A percentile compares a stretch with the other conserved stretches of the same genome.
phyloP scores from a whole-genome alignment of 2,888 invertebrate species.

The Bombyx huttoni region DNA sequence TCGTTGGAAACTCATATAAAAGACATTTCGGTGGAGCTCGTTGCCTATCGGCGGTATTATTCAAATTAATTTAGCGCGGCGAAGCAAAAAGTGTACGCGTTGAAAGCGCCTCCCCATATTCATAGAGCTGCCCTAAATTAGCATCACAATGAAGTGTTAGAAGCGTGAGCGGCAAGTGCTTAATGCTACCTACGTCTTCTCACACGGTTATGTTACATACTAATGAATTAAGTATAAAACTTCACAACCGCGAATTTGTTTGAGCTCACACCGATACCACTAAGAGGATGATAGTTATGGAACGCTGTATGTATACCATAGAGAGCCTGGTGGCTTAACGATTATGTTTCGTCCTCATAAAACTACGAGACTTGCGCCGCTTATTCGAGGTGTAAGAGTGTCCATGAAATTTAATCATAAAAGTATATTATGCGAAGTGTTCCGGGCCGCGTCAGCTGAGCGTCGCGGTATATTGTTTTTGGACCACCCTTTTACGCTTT shows the following conservation, averaged over 20 bases:
- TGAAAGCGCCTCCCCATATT: slow-evolving; percentile 55
- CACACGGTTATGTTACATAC: slow-evolving; percentile 56
- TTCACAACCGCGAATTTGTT: slow-evolving; percentile 48
- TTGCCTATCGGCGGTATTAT: slow-evolving; percentile 66
- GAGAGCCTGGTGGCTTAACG: slow-evolving; percentile 7
- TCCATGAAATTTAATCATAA: slow-evolving; percentile 27
- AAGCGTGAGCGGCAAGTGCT: slow-evolving; percentile 54
- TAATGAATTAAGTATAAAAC: slow-evolving; percentile 61
- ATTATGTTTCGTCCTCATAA: slow-evolving; percentile 7
- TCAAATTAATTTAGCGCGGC: slow-evolving; percentile 67
- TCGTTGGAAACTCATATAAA: slow-evolving; percentile 61
- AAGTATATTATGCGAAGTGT: slow-evolving; percentile 46
- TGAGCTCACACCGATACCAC: slow-evolving; percentile 30
- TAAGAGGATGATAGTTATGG: slow-evolving; percentile 30
- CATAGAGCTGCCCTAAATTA: slow-evolving; percentile 67
- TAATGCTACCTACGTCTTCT: slow-evolving; percentile 57
- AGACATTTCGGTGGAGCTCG: slow-evolving; percentile 54
- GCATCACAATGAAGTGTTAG: slow-evolving; percentile 70
- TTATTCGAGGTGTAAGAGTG: slow-evolving; percentile 2
- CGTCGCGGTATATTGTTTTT: slow-evolving; percentile 62
- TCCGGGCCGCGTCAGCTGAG: slow-evolving; percentile 37
- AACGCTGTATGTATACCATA: background rate
- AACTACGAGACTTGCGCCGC: background rate
- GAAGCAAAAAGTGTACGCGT: slow-evolving; percentile 65
- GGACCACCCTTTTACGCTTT: slow-evolving; percentile 66